Base-by-base conservation (phyloP, 1,140 invertebrate species). In the Lepidurus apus region DNA sequence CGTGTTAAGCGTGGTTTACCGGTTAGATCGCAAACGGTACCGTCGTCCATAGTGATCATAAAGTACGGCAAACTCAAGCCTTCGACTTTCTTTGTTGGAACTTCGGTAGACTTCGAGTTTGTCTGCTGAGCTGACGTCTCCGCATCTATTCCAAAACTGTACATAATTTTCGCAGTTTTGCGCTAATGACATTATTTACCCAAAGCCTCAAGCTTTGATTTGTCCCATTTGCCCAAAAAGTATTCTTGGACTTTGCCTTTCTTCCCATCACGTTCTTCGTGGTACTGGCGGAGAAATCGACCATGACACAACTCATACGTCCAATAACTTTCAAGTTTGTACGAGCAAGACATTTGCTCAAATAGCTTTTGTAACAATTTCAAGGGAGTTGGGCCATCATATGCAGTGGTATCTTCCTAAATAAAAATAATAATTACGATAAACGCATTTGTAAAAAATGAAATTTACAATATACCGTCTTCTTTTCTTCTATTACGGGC, bases 241-340 rank as follows among this genome's bases (percentile, higher is more conserved):
- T 92, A 96, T 83, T 96, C 93, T 84, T 96, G 93, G 0, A 91
- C 85, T 84, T 91, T 93, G 0, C 91, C 87, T 83, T 91, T 91
- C 83, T 93, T 94, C 80, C 91, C 93, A 85, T 97, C 95, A 80
- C 94, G 89, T 82, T 96, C 94, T 85, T 98, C 96, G 85, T 98
- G 96, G 86, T 96, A 98, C 83, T 99, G 97, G 11, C 93, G 87
- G 4, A 98, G 89, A 85, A 93, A 91, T 81, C 89, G 88, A 7
- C 96, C 96, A 87, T 98, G 97, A 84, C 97, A 98, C 10, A 99
- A 87, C 86, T 98, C 96, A 87, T 98, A 99, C 0, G 93, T 96
- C 97, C 97, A 98, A 85, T 97, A 99, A 65, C 92, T 91, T 85
- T 98, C 97, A 78, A 98, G 87, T 80, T 93, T 89, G 81, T 94